Percentiles rank a stretch among this genome's conserved stretches.
Conservation (phyloP, 2,888 invertebrate genomes). For the Automeris io region DNA sequence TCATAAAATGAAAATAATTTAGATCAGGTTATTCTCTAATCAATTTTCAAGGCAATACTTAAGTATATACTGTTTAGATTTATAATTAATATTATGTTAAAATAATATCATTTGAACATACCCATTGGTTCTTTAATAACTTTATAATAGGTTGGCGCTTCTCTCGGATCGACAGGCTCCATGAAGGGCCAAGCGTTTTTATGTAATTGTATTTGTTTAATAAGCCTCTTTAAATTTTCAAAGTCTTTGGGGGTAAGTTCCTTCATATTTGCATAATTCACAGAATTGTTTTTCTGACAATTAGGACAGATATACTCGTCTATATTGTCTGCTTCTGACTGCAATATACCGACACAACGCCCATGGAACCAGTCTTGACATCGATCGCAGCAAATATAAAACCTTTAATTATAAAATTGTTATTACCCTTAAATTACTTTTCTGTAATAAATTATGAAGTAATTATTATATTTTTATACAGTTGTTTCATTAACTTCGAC, state of each 20-base stretch:
- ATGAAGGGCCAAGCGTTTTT: slow-evolving; percentile 99
- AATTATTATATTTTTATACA: too few relatives aligned
- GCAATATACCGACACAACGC: slow-evolving; percentile 95
- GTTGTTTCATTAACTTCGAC: too few relatives aligned
- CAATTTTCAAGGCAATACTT: too few relatives aligned
- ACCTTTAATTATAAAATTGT: slow-evolving; percentile 77
- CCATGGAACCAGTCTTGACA: slow-evolving; percentile 99
- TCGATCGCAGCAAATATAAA: slow-evolving; percentile 99
- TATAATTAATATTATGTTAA: background rate
- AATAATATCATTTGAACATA: slow-evolving; percentile 57
- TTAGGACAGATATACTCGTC: slow-evolving; percentile 98
- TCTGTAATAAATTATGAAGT: too few relatives aligned
- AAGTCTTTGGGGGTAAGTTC: slow-evolving; percentile 87
- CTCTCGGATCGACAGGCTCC: slow-evolving; percentile 96
- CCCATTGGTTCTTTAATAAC: slow-evolving; percentile 98
- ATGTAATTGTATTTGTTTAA: slow-evolving; percentile 93
- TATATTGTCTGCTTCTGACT: slow-evolving; percentile 95
- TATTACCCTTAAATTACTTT: too few relatives aligned
- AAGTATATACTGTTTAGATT: too few relatives aligned
- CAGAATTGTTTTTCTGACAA: slow-evolving; percentile 92
- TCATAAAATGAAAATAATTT: too few relatives aligned
- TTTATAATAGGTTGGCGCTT: slow-evolving; percentile 98
- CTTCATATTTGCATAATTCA: slow-evolving; percentile 94
- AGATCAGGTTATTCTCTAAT: too few relatives aligned
- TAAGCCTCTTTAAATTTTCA: slow-evolving; percentile 88